Evolutionary conservation across 2,797 vertebrate species (phyloP).

Genomic region (Iguana delicatissima): DNA sequence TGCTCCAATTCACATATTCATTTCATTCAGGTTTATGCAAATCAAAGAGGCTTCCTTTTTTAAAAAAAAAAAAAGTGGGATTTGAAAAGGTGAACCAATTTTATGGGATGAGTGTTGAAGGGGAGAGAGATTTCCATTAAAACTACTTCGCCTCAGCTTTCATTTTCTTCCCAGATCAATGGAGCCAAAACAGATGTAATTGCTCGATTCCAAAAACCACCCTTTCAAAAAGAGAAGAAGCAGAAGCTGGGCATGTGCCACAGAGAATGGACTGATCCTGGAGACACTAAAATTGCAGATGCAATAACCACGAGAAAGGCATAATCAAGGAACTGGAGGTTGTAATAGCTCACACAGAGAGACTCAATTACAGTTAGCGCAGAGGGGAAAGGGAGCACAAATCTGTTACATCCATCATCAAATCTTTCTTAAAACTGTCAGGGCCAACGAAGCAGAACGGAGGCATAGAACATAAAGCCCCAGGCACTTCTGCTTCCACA

Average conservation of each 20-base stretch:
- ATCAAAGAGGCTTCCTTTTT: neutral
- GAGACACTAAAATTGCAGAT: neutral
- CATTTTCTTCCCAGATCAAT: neutral
- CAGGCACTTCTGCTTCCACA: neutral
- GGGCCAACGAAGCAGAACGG: slow-evolving; percentile 31
- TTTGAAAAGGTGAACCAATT: slow-evolving; percentile 3
- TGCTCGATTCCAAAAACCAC: neutral
- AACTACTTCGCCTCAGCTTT: neutral
- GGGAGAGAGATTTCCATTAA: fast-evolving
- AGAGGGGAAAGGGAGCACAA: neutral
- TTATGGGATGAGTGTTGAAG: neutral
- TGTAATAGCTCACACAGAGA: neutral
- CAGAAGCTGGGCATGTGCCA: neutral
- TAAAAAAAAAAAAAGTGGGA: neutral
- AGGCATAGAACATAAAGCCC: neutral
- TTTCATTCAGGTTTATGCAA: neutral
- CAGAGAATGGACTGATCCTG: neutral
- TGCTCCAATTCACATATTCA: neutral
- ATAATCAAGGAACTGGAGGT: neutral
- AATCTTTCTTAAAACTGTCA: neutral
- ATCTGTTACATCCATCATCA: neutral
- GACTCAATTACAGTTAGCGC: neutral
- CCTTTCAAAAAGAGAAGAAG: neutral
- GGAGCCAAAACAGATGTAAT: neutral
- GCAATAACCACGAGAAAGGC: neutral